Conservation (phyloP, 2,888 invertebrate genomes). For the Chrysomela aeneicollis region DNA sequence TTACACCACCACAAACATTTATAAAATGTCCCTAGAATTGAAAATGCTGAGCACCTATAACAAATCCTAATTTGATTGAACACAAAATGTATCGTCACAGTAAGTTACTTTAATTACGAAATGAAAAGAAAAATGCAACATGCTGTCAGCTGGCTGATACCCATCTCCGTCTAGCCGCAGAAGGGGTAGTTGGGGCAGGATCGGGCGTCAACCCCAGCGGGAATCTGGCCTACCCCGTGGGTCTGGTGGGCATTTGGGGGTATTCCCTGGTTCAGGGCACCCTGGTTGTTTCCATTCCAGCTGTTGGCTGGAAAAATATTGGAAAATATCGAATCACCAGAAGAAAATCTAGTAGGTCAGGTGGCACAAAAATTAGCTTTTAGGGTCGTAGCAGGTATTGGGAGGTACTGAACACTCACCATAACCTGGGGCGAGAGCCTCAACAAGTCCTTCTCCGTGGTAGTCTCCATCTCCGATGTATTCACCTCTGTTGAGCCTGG, state of each 20-base stretch:
- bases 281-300: slow-evolving; percentile 36
- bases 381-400: too few species aligned
- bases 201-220: slow-evolving; percentile 60
- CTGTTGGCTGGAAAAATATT: slow-evolving; percentile 20
- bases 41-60: slow-evolving; percentile 4
- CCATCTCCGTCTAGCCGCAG: slow-evolving; percentile 49
- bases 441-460: slow-evolving; percentile 60
- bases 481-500: slow-evolving; percentile 54
- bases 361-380: too few species aligned
- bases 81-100: slow-evolving; percentile 21
- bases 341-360: too few species aligned
- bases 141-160: slow-evolving; percentile 50
- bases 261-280: slow-evolving; percentile 31
- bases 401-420: too few species aligned
- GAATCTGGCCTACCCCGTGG: slow-evolving; percentile 51
- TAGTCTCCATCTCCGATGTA: slow-evolving; percentile 60
- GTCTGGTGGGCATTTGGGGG: slow-evolving; percentile 44
- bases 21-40: slow-evolving; percentile 17
- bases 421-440: slow-evolving; percentile 57
- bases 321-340: too few species aligned
- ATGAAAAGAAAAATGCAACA: slow-evolving; percentile 39
- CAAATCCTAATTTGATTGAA: slow-evolving; percentile 18
- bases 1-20: slow-evolving; percentile 9
- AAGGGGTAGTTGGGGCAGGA: slow-evolving; percentile 61
- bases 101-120: not conserved